A percentile compares a stretch with the other conserved stretches of the same genome.
Evolutionary conservation across 2,113 vertebrate species (phyloP).

Genomic region (Misgurnus mizolepis): DNA sequence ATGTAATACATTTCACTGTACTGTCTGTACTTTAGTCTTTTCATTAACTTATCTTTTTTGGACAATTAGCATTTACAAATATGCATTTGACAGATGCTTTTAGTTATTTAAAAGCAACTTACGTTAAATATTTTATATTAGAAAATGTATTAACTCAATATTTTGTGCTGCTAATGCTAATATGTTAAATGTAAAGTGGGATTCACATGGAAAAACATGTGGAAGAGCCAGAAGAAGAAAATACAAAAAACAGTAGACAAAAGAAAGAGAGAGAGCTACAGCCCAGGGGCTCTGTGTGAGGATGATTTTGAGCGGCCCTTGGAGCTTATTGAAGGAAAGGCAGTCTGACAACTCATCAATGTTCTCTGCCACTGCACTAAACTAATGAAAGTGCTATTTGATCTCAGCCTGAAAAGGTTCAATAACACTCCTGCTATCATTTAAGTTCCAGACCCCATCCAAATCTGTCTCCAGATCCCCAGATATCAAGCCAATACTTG

Average conservation of each 20-base stretch:
- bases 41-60: not conserved
- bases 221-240: not conserved
- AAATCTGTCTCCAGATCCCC: constrained; percentile 74
- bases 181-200: not conserved
- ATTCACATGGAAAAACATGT: not conserved
- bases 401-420: constrained; percentile 76
- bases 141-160: no score
- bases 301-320: constrained; percentile 79
- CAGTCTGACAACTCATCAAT: constrained; percentile 81
- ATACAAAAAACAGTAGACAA: constrained; percentile 51
- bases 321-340: constrained; percentile 77
- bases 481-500: constrained; percentile 73
- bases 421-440: constrained; percentile 78
- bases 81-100: no score
- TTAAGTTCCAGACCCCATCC: constrained; percentile 77
- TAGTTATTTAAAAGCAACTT: no score
- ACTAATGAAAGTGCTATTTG: constrained; percentile 82
- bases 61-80: no score
- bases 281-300: constrained; percentile 73
- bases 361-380: constrained; percentile 75
- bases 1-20: constrained; percentile 16
- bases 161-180: no score
- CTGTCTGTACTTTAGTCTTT: constrained; percentile 37
- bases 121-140: no score
- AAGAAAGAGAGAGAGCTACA: constrained; percentile 74